Percentiles rank a stretch among this genome's conserved stretches.
These are phyloP conservation scores for Leucophenga maculata DNA, from an alignment of 2,888 invertebrate genomes.

Conservation along the genomic window DNA sequence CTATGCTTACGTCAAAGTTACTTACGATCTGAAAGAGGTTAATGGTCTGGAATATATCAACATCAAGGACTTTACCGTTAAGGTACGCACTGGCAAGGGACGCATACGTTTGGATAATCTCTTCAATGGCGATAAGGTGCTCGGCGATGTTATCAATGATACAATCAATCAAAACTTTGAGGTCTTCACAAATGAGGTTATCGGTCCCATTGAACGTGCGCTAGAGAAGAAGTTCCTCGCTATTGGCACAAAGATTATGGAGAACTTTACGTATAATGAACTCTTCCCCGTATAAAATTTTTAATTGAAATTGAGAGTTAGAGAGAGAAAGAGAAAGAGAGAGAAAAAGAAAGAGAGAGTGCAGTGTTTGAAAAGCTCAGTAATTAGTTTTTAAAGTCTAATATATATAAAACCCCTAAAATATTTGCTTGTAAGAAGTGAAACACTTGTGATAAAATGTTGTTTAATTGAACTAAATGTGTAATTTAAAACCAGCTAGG, in stretches of 20 bases:
- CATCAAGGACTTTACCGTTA: conserved; percentile 78
- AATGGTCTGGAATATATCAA: conserved; percentile 76
- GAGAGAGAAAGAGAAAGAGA: too few species aligned
- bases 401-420: not conserved
- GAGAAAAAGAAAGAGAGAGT: not conserved
- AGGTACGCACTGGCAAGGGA: conserved; percentile 80
- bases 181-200: conserved; percentile 79
- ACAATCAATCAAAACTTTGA: conserved; percentile 78
- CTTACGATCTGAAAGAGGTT: conserved; percentile 75
- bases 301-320: too few species aligned
- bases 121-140: conserved; percentile 80
- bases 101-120: conserved; percentile 80
- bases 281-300: conserved; percentile 73
- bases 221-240: conserved; percentile 75
- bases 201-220: conserved; percentile 79
- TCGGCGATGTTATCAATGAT: conserved; percentile 82
- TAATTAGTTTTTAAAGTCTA: conserved; percentile 22
- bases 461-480: not conserved
- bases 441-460: conserved; percentile 18
- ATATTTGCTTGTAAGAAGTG: not conserved
- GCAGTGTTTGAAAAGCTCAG: conserved; percentile 7
- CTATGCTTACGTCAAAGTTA: conserved; percentile 77
- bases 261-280: conserved; percentile 76
- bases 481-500: conserved; percentile 9
- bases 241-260: conserved; percentile 76